Conservation (phyloP, 2,113 vertebrate genomes). For the Oostethus manadensis region DNA sequence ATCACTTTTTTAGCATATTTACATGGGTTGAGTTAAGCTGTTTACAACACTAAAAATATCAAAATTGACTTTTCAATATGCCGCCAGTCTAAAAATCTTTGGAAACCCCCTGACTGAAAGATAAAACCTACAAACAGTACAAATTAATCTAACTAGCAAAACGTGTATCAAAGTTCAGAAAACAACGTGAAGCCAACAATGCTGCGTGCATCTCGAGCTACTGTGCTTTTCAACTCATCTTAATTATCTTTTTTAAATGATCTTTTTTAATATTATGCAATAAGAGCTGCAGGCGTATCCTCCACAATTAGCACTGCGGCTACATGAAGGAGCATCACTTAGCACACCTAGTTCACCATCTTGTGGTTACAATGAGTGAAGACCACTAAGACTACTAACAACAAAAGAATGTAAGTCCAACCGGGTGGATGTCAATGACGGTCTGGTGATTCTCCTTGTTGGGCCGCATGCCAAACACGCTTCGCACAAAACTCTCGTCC, state of each 20-base stretch:
- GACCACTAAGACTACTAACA: not conserved
- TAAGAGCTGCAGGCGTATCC: constrained; percentile 45
- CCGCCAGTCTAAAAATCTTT: too few species aligned
- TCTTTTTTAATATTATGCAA: too few species aligned
- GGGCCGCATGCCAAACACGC: constrained; percentile 82
- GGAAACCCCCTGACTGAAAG: too few species aligned
- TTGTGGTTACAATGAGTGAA: constrained; percentile 18
- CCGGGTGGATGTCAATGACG: constrained; percentile 84
- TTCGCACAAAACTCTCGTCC: constrained; percentile 75
- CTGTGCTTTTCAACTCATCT: not conserved
- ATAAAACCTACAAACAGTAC: too few species aligned
- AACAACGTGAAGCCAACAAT: not conserved
- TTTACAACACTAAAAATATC: too few species aligned
- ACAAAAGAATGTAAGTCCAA: constrained; percentile 52
- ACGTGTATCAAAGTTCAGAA: not conserved
- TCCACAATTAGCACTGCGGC: constrained; percentile 9
- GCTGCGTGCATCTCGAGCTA: not conserved
- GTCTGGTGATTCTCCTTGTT: constrained; percentile 83
- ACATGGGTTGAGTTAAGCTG: too few species aligned
- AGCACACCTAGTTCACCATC: constrained; percentile 23
- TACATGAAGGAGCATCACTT: not conserved
- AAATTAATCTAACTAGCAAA: not conserved
- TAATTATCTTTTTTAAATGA: too few species aligned
- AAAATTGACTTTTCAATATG: too few species aligned
- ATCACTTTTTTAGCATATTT: too few species aligned